Evolutionary conservation across 1,140 invertebrate species (phyloP).

Genomic region (Copidosoma floridanum): DNA sequence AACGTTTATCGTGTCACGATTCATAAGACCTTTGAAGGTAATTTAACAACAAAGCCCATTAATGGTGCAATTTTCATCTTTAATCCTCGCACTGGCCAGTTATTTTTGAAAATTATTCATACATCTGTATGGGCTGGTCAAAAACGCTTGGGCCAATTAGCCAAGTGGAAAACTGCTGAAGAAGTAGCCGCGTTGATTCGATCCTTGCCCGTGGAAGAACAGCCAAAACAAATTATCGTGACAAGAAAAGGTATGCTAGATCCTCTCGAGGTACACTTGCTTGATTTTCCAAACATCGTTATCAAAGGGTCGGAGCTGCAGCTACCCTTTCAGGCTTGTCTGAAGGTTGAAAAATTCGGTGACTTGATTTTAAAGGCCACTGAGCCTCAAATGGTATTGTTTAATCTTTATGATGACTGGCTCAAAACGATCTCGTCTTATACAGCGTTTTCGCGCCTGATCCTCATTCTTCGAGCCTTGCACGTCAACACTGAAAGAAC

Average conservation of each 20-base stretch:
- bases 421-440: slow-evolving; percentile 95
- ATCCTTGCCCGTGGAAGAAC: slow-evolving; percentile 98
- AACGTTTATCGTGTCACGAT: slow-evolving; percentile 99
- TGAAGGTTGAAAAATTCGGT: slow-evolving; percentile 99
- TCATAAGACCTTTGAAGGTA: slow-evolving; percentile 99
- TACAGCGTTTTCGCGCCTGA: slow-evolving; percentile 95
- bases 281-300: slow-evolving; percentile 99
- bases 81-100: slow-evolving; percentile 98
- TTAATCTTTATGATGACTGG: slow-evolving; percentile 99
- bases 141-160: slow-evolving; percentile 89
- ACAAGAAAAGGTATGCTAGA: slow-evolving; percentile 99
- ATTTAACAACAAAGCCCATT: slow-evolving; percentile 98
- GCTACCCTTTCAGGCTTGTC: slow-evolving; percentile 97
- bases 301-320: slow-evolving; percentile 99
- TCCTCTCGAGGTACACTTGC: slow-evolving; percentile 96
- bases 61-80: slow-evolving; percentile 99
- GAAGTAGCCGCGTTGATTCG: slow-evolving; percentile 99
- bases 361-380: slow-evolving; percentile 98
- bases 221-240: slow-evolving; percentile 99
- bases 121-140: slow-evolving; percentile 99
- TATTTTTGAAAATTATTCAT: slow-evolving; percentile 99
- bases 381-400: slow-evolving; percentile 99
- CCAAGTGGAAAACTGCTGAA: slow-evolving; percentile 99
- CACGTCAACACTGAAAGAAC: slow-evolving; percentile 99
- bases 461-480: slow-evolving; percentile 92